A percentile compares a stretch with the other conserved stretches of the same genome.
Evolutionary conservation across 1,140 invertebrate species (phyloP).

Genomic region (Ylistrum balloti): DNA sequence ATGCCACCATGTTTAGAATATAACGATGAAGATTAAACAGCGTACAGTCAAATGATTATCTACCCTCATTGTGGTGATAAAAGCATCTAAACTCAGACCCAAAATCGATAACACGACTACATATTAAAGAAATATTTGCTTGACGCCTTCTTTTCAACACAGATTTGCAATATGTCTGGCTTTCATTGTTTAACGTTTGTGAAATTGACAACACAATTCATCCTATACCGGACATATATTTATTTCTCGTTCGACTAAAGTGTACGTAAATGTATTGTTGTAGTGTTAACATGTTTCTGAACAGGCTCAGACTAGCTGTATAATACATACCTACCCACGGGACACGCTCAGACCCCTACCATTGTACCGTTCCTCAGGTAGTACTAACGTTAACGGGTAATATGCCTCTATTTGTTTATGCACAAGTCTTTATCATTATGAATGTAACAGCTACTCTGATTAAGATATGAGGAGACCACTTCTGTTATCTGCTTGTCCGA

Average conservation of each 20-base stretch:
- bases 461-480: background rate
- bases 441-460: background rate
- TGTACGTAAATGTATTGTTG: background rate
- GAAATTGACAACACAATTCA: too few relatives aligned
- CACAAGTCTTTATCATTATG: background rate
- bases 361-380: background rate
- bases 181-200: too few relatives aligned
- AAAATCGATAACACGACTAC: too few relatives aligned
- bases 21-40: too few relatives aligned
- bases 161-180: too few relatives aligned
- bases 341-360: constrained; percentile 21
- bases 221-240: too few relatives aligned
- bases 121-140: too few relatives aligned
- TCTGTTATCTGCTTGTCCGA: background rate
- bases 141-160: too few relatives aligned
- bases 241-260: background rate
- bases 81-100: too few relatives aligned
- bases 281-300: background rate
- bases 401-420: background rate
- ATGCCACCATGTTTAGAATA: too few relatives aligned
- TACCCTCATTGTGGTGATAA: too few relatives aligned
- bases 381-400: background rate
- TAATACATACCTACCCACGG: background rate
- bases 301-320: background rate
- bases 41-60: too few relatives aligned